A percentile compares a stretch with the other conserved stretches of the same genome.
Conservation (phyloP, 2,113 vertebrate species). For the Prionailurus bengalensis region DNA sequence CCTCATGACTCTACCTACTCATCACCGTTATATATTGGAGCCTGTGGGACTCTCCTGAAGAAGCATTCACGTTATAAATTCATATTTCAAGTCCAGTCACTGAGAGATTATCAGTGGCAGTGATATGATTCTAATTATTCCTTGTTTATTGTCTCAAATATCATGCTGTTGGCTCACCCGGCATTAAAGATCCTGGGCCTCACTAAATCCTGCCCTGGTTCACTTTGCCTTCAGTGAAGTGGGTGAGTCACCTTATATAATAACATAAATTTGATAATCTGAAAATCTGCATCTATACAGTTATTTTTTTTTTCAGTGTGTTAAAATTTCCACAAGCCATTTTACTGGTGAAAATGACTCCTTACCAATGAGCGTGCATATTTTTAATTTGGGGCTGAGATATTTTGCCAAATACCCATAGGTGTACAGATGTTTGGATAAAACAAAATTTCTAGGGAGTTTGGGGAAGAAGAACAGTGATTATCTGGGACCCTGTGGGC, state of each 20-base stretch:
- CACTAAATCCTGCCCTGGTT: neutral
- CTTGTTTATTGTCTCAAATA: neutral
- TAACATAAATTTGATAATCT: neutral
- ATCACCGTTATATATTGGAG: neutral
- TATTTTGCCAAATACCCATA: neutral
- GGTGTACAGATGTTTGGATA: neutral
- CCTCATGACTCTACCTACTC: neutral
- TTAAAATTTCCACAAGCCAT: neutral
- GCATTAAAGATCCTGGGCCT: neutral
- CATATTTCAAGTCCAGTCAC: neutral
- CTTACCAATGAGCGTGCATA: neutral
- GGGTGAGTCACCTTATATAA: neutral
- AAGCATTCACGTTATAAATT: neutral
- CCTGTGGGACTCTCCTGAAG: neutral
- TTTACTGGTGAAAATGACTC: neutral
- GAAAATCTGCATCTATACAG: neutral
- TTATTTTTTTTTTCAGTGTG: neutral
- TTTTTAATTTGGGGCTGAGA: conserved; percentile 34
- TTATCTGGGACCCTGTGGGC: neutral
- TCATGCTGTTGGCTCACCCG: neutral
- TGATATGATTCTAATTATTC: neutral
- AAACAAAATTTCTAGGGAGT: neutral
- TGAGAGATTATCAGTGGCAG: no score
- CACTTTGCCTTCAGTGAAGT: neutral
- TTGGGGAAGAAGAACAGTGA: neutral